Conservation (phyloP, 2,113 vertebrate species). For the Myodes glareolus region DNA sequence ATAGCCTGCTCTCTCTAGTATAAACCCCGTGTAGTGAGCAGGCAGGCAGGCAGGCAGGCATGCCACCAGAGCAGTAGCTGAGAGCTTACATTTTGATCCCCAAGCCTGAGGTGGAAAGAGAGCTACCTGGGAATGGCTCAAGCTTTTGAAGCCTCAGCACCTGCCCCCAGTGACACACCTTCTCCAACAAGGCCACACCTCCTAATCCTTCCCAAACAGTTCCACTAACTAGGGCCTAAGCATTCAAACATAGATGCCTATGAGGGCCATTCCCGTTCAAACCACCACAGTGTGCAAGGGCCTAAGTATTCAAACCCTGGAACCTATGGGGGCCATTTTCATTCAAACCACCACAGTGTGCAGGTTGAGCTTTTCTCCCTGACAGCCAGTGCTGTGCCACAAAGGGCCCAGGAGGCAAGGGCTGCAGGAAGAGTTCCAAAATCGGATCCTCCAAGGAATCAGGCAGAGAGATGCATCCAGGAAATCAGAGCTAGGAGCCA, state of each 20-base stretch:
- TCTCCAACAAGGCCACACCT: background rate
- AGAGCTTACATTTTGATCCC: background rate
- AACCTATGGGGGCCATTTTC: background rate
- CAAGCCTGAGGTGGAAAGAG: background rate
- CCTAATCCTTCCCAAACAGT: background rate
- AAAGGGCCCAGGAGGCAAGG: background rate
- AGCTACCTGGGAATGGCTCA: background rate
- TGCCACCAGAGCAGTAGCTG: background rate
- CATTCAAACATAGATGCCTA: background rate
- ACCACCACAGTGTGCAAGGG: too few species aligned
- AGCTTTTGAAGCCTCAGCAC: background rate
- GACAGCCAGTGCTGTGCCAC: background rate
- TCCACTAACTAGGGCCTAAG: background rate
- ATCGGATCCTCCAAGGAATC: background rate
- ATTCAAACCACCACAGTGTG: background rate
- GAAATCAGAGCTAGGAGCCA: background rate
- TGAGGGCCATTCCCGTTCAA: too few species aligned
- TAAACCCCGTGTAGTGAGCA: background rate
- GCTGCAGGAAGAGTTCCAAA: background rate
- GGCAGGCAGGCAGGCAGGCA: background rate
- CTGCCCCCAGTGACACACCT: background rate
- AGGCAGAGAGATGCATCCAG: rapidly evolving
- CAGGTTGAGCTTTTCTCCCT: background rate
- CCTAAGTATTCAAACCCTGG: background rate
- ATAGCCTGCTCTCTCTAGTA: background rate